These are phyloP conservation scores for Zaprionus bogoriensis DNA, from an alignment of 2,888 invertebrate genomes.

Conservation along the genomic window DNA sequence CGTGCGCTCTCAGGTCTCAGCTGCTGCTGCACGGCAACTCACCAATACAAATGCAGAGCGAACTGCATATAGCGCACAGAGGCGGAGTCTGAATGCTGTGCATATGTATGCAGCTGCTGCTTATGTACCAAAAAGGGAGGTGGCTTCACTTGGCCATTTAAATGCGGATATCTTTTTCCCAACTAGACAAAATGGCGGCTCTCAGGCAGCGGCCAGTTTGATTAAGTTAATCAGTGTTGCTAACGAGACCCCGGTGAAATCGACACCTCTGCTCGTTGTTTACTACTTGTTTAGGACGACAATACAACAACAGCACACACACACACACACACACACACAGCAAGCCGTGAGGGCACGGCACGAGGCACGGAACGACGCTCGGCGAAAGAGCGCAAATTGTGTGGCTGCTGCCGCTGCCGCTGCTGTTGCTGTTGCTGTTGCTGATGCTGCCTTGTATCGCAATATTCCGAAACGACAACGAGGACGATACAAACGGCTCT, in stretches of 20 bases:
- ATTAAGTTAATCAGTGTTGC: slow-evolving; percentile 19
- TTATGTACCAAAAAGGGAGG: slow-evolving; percentile 63
- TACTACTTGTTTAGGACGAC: slow-evolving; percentile 76
- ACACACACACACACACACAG: slow-evolving; percentile 29
- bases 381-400: slow-evolving; percentile 65
- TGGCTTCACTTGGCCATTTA: slow-evolving; percentile 32
- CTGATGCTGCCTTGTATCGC: slow-evolving; percentile 80
- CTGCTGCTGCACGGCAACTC: slow-evolving; percentile 38
- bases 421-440: no score
- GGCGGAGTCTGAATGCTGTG: slow-evolving; percentile 71
- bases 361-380: slow-evolving; percentile 59
- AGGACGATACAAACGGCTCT: slow-evolving; percentile 31
- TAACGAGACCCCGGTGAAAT: slow-evolving; percentile 29
- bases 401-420: no score
- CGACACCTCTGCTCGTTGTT: slow-evolving; percentile 81
- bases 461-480: slow-evolving; percentile 47
- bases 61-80: slow-evolving; percentile 69
- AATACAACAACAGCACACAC: slow-evolving; percentile 42
- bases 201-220: slow-evolving; percentile 9
- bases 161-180: slow-evolving; percentile 8
- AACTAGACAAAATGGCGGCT: slow-evolving; percentile 65
- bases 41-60: slow-evolving; percentile 61
- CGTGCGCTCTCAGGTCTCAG: slow-evolving; percentile 39
- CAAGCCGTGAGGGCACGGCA: slow-evolving; percentile 64
- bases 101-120: slow-evolving; percentile 44